phyloP scores from a whole-genome alignment of 1,140 invertebrate species.

The Dinothrombium tinctorium region DNA sequence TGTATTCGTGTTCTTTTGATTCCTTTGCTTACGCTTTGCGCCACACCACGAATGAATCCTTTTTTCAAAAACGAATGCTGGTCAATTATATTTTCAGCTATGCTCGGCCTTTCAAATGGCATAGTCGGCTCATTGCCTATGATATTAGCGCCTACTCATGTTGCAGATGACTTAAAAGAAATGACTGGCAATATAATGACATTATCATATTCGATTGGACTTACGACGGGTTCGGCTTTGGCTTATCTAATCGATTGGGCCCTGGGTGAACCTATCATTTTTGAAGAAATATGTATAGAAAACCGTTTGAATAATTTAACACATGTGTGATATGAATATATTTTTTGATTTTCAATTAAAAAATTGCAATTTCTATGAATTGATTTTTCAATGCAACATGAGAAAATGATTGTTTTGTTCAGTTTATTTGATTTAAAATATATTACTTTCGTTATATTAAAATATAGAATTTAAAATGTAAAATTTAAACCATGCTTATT shows the following conservation, averaged over 20 bases:
- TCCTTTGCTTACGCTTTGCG: constrained; percentile 51
- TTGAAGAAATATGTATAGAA: too few relatives aligned
- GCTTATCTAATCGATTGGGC: constrained; percentile 53
- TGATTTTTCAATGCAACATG: too few relatives aligned
- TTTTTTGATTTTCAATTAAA: too few relatives aligned
- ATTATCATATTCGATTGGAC: constrained; percentile 56
- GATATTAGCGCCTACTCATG: constrained; percentile 60
- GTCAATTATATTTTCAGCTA: constrained; percentile 34
- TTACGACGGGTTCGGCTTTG: constrained; percentile 51
- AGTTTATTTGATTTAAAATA: too few relatives aligned
- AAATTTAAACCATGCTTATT: too few relatives aligned
- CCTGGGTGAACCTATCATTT: too few relatives aligned
- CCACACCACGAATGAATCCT: constrained; percentile 41
- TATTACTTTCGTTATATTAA: too few relatives aligned
- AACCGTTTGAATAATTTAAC: too few relatives aligned
- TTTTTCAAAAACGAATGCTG: constrained; percentile 40
- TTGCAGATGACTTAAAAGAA: constrained; percentile 46
- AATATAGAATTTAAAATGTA: too few relatives aligned
- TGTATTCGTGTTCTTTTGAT: constrained; percentile 41
- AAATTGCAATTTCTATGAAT: too few relatives aligned
- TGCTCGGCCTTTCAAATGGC: constrained; percentile 60
- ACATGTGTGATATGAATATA: too few relatives aligned
- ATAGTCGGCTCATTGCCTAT: constrained; percentile 67
- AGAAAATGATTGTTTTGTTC: too few relatives aligned
- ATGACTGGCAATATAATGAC: constrained; percentile 76